These are phyloP conservation scores for Miltochrista miniata DNA, from an alignment of 2,888 invertebrate species.

Conservation along the genomic window DNA sequence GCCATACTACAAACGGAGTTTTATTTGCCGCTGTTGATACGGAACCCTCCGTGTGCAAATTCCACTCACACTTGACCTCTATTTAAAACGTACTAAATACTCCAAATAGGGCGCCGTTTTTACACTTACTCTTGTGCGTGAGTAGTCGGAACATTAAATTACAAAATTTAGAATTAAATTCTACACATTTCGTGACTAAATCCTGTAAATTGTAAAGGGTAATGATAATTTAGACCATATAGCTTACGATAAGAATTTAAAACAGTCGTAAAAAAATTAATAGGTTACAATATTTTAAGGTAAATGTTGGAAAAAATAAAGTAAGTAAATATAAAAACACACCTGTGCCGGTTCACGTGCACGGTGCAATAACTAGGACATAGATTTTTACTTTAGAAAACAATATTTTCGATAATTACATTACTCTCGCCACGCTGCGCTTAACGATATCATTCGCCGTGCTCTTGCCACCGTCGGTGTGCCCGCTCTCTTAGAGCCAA, in stretches of 20 bases:
- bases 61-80: too few relatives aligned
- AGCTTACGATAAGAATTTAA: constrained; percentile 24
- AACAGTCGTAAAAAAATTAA: constrained; percentile 10
- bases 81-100: neutral
- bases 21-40: too few relatives aligned
- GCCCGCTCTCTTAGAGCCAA: too few relatives aligned
- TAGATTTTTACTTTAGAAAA: too few relatives aligned
- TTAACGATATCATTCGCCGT: too few relatives aligned
- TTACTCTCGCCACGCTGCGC: too few relatives aligned
- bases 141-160: constrained; percentile 2
- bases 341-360: too few relatives aligned
- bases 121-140: constrained; percentile 35
- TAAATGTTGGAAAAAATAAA: constrained; percentile 1
- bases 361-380: too few relatives aligned
- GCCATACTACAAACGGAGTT: too few relatives aligned
- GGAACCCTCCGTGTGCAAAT: too few relatives aligned
- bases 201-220: constrained; percentile 24
- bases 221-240: constrained; percentile 27
- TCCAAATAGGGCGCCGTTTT: constrained; percentile 16
- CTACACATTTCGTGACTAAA: constrained; percentile 32
- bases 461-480: too few relatives aligned
- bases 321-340: neutral
- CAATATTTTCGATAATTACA: too few relatives aligned
- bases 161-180: neutral
- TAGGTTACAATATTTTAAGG: constrained; percentile 10